These are phyloP conservation scores for Platypus cylindrus DNA, from an alignment of 2,888 invertebrate species.

Conservation along the genomic window DNA sequence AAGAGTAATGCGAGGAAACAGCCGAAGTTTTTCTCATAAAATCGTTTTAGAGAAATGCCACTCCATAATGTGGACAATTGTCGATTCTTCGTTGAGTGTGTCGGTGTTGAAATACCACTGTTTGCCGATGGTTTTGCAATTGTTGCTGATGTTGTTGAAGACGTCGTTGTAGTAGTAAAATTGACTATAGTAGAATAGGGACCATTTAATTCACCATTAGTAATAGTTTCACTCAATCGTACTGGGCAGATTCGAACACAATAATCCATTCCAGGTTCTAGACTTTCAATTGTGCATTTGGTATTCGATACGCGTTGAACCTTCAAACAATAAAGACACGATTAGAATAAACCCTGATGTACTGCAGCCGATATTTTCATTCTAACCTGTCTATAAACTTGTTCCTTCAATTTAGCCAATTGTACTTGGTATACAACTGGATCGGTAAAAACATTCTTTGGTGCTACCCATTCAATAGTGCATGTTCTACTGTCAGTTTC, in stretches of 20 bases:
- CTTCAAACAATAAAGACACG: slow-evolving; percentile 31
- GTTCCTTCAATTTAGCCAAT: slow-evolving; percentile 45
- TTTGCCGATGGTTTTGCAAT: slow-evolving; percentile 30
- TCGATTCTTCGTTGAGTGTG: slow-evolving; percentile 18
- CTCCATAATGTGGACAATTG: slow-evolving; percentile 16
- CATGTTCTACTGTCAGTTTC: slow-evolving; percentile 44
- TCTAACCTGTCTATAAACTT: slow-evolving; percentile 51
- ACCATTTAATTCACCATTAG: slow-evolving; percentile 53
- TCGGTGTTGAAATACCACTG: slow-evolving; percentile 17
- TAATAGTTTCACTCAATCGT: slow-evolving; percentile 46
- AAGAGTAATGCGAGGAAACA: slow-evolving; percentile 34
- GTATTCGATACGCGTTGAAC: slow-evolving; percentile 54
- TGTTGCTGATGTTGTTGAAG: slow-evolving; percentile 31
- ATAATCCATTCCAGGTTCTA: slow-evolving; percentile 66
- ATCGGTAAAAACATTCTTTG: slow-evolving; percentile 46
- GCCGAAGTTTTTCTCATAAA: slow-evolving; percentile 49
- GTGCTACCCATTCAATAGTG: slow-evolving; percentile 53
- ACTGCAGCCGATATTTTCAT: too few relatives aligned
- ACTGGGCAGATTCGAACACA: slow-evolving; percentile 66
- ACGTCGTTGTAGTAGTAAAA: slow-evolving; percentile 41
- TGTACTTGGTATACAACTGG: slow-evolving; percentile 66
- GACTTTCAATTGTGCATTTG: slow-evolving; percentile 49
- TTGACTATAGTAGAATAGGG: slow-evolving; percentile 56
- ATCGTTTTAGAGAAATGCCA: slow-evolving; percentile 28
- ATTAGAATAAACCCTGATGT: not conserved